Base-by-base conservation (phyloP, 2,113 vertebrate genomes). In the Panurus biarmicus region DNA sequence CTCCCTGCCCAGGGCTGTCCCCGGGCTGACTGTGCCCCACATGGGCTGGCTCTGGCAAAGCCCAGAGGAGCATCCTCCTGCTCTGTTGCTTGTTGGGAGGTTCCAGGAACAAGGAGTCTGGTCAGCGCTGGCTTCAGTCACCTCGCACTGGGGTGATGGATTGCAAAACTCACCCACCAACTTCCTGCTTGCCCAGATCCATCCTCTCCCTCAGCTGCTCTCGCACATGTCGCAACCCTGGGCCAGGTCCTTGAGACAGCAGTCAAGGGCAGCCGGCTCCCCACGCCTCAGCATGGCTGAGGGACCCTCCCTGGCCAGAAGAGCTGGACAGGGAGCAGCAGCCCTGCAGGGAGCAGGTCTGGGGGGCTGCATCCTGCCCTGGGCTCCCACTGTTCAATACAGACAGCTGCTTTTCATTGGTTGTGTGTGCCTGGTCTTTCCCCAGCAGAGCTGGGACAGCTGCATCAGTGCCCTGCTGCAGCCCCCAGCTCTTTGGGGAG, bases 251-350 rank as follows among this genome's bases (percentile, higher is more conserved):
- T 40, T 40, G 76, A 1, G 1, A 14, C 48, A 35, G 35, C 4
- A 0, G 7, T 3, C 2, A 0, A 4, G n/a, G 42, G 31, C 25
- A 23, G 6, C 3, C 0, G 0, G 35, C 51, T 20, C 25, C 4
- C 9, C 28, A 3, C n/a, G n/a, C n/a, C n/a, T n/a, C n/a, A 15
- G 74, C 24, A 18, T 0, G 1, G 29, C 44, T 1, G 1, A 2
- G 14, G 7, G 15, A 7, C 5, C 7, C 73, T 21, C 3, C 0
- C 2, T 11, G 51, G 33, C 5, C 65, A 48, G 11, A 5, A 5
- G 0, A 33, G 7, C 12, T 12, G 40, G 40, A 14, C 40, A 42
- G 40, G 40, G 40, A 42, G 40, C 40, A 42, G 40, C 42, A 44
- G 42, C 42, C 42, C 42, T 7, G 16, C 42, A 44, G 42, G 42